Percentiles rank a stretch among this genome's conserved stretches.
phyloP scores from a whole-genome alignment of 2,797 vertebrate genomes.

The Lagocephalus sceleratus region DNA sequence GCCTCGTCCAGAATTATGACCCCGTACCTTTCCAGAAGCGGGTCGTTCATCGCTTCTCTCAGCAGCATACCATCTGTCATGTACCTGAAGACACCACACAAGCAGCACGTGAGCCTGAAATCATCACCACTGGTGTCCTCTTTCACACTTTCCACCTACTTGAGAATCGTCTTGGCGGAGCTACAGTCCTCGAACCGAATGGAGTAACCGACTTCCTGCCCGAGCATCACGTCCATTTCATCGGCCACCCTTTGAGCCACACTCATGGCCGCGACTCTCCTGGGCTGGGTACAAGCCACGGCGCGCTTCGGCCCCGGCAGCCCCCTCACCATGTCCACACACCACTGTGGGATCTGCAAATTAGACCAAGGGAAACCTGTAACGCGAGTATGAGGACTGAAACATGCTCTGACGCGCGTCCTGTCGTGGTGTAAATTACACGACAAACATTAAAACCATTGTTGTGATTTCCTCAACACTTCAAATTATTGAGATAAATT shows the following conservation, averaged over 20 bases:
- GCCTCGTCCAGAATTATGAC: constrained; percentile 99
- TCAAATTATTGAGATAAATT: too few species aligned
- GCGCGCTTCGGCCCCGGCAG: constrained; percentile 91
- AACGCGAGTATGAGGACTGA: neutral
- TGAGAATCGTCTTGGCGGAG: constrained; percentile 96
- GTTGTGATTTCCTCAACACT: too few species aligned
- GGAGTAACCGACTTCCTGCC: constrained; percentile 97
- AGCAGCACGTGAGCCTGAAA: neutral
- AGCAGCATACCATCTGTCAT: constrained; percentile 99
- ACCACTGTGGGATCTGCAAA: constrained; percentile 97
- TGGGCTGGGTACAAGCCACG: constrained; percentile 95
- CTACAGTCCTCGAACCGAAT: constrained; percentile 99
- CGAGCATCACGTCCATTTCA: constrained; percentile 99
- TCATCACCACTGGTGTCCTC: too few species aligned
- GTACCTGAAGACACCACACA: constrained; percentile 75
- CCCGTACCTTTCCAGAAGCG: constrained; percentile 92
- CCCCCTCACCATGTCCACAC: constrained; percentile 93
- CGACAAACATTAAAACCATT: too few species aligned
- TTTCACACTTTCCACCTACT: constrained; percentile 78
- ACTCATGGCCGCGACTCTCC: constrained; percentile 97
- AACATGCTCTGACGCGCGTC: too few species aligned
- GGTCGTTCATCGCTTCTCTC: constrained; percentile 99
- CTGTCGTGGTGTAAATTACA: too few species aligned
- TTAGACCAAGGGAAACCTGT: neutral
- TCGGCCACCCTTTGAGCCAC: constrained; percentile 97